Evolutionary conservation across 2,888 invertebrate species (phyloP), one percentile per base, ranked within the genome.

Genomic region (Loripinus fragilis): DNA sequence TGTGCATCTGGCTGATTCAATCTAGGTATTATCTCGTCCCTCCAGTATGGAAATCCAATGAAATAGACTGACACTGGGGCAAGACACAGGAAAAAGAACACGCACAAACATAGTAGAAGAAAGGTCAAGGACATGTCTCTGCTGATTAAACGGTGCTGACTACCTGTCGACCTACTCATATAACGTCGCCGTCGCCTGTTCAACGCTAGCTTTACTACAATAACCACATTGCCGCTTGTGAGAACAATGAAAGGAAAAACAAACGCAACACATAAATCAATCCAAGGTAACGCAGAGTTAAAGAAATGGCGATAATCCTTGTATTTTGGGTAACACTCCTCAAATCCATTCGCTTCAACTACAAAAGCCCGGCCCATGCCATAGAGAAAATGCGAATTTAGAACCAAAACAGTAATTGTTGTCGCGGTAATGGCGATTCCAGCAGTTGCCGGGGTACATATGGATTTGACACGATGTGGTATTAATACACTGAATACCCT

Each of bases 401-500:
- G 52, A 30, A 41, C 66, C 55, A 84, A 33, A 20, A 87, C 65
- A 28, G 73, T 45, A 0, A 80, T 33, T 5, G 67, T 48, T 12
- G 87, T 83, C n/a, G 67, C 41, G 5, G n/a, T 33, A n/a, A 85
- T 78, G 30, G 76, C 42, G 20, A 84, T 38, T 8, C 67, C 28
- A 12, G 87, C 85, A 1, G 74, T 78, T 64, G 50, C 64, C 12
- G 67, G 67, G 0, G 89, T 89, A 73, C 87, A 88, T 23, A 78
- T 74, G 1, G 74, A 20, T 50, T 85, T 88, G 25, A 90, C 89
- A 23, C 80, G 80, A 74, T 89, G 85, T 0, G 90, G 91, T 23
- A 81, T 66, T 71, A 85, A 85, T 8, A 91, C 89, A 45, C 87
- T 88, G 0, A 90, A 30, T 2, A 87, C 81, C 20, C 90, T 72